Conservation (phyloP, 2,113 vertebrate genomes). For the Rhea americana region DNA sequence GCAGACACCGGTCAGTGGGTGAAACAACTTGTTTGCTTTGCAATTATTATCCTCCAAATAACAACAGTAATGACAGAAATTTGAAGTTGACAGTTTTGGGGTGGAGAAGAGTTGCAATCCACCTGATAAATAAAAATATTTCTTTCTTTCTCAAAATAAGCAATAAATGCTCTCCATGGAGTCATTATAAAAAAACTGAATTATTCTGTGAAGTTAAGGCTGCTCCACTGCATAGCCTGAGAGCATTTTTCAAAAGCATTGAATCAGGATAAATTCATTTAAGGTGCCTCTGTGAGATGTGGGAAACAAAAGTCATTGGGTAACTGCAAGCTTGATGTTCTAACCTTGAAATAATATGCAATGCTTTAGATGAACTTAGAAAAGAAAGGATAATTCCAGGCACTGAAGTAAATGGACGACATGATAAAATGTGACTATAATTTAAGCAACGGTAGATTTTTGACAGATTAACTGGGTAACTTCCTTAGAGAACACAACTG, state of each 20-base stretch:
- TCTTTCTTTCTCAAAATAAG: not conserved
- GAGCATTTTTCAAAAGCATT: not conserved
- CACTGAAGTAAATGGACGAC: not conserved
- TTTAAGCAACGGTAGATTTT: not conserved
- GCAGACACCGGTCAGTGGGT: not conserved
- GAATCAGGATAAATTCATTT: conserved; percentile 19
- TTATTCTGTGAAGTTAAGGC: not conserved
- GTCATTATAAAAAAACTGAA: not conserved
- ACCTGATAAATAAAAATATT: not conserved
- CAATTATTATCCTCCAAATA: not conserved
- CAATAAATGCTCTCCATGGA: not conserved
- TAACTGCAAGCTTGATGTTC: not conserved
- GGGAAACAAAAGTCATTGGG: not conserved
- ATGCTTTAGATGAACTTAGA: not conserved
- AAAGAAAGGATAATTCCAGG: not conserved
- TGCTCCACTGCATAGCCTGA: not conserved
- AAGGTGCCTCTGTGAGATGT: not conserved
- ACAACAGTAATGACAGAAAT: not conserved
- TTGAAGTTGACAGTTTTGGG: not conserved
- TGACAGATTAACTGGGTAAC: not conserved
- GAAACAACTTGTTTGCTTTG: not conserved
- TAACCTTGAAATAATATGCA: not conserved
- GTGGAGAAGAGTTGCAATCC: not conserved
- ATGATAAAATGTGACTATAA: not conserved
- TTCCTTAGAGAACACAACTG: not conserved